Conservation (phyloP, 2,888 invertebrate genomes). For the Bellardia bayeri region DNA sequence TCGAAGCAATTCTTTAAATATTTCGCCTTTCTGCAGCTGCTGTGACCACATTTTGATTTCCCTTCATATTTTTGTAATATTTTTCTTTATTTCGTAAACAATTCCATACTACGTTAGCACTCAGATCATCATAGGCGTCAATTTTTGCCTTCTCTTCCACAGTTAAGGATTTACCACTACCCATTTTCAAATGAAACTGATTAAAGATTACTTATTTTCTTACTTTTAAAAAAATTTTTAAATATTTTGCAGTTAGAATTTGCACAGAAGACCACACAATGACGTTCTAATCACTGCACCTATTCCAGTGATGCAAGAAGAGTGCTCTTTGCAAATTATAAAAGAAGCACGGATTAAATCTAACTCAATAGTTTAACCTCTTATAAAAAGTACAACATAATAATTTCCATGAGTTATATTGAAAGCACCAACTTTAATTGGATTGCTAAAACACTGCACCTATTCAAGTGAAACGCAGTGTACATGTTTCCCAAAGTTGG, state of each 20-base stretch:
- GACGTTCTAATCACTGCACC: slow-evolving; percentile 24
- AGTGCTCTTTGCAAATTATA: not conserved
- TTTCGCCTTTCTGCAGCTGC: slow-evolving; percentile 22
- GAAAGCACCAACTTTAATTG: no score
- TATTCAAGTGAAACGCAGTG: no score
- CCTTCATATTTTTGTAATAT: slow-evolving; percentile 42
- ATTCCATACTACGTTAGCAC: slow-evolving; percentile 35
- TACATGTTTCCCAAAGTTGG: no score
- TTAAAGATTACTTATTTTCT: slow-evolving; percentile 2
- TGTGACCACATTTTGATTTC: slow-evolving; percentile 43
- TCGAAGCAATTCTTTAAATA: slow-evolving; percentile 25
- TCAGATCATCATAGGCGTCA: slow-evolving; percentile 29
- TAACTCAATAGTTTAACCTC: no score
- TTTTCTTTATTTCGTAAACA: slow-evolving; percentile 50
- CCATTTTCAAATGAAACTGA: slow-evolving; percentile 33
- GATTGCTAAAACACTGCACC: no score
- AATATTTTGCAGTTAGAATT: slow-evolving; percentile 21
- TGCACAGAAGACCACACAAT: not conserved
- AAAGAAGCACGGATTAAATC: not conserved
- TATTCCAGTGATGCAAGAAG: slow-evolving; percentile 30
- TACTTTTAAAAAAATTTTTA: slow-evolving; percentile 15
- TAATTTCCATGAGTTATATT: no score
- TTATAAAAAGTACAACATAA: no score
- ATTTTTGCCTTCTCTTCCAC: slow-evolving; percentile 27
- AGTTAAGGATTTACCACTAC: slow-evolving; percentile 21